Base-by-base conservation (phyloP, 2,113 vertebrate genomes). In the Xenotilapia flavipinnis region DNA sequence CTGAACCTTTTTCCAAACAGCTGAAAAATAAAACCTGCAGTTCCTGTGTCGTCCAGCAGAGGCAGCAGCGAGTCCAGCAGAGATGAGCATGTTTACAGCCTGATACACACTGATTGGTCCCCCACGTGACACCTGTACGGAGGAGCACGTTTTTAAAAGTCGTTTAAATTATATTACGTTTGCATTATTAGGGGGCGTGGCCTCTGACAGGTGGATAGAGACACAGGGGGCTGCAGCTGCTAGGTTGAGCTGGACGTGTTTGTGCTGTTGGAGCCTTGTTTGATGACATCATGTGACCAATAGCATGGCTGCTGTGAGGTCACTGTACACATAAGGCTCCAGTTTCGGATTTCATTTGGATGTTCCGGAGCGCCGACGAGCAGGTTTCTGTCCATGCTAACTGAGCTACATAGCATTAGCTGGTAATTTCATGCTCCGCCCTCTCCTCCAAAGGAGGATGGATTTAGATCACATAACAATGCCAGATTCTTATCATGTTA, bases 81-180 rank as follows among this genome's bases (percentile, higher is more conserved):
- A 62, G 3, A 62, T 62, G 5, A 62, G 17, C 17, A 62, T 13
- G 60, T 65, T 38, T 38, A 21, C 60, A 65, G 60, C 60, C 60
- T n/a, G 60, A 62, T 62, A 62, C 31, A 36, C 10, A 38, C 60
- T n/a, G 60, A 38, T 21, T 65, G 60, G 33, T 38, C 60, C 33
- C 60, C 33, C 33, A 13, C 1, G 11, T 1, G 33, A 65, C 60
- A 38, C 60, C 19, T 38, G 17, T 65, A 38, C 0, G 0, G 17
- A 36, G 60, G 10, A n/a, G 31, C 17, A n/a, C 1, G 60, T 38
- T 65, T 65, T 65, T 65, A 65, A 65, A 65, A 65, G 60, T 40
- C 3, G 11, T 68, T 21, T 14, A 14, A 40, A 40, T 68, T 23
- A 23, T 14, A 68, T 68, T 40, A 40, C 1, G n/a, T 68, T 1